Percentiles rank a stretch among this genome's conserved stretches.
Evolutionary conservation across 2,888 invertebrate species (phyloP).

Genomic region (Branchellion lobata): DNA sequence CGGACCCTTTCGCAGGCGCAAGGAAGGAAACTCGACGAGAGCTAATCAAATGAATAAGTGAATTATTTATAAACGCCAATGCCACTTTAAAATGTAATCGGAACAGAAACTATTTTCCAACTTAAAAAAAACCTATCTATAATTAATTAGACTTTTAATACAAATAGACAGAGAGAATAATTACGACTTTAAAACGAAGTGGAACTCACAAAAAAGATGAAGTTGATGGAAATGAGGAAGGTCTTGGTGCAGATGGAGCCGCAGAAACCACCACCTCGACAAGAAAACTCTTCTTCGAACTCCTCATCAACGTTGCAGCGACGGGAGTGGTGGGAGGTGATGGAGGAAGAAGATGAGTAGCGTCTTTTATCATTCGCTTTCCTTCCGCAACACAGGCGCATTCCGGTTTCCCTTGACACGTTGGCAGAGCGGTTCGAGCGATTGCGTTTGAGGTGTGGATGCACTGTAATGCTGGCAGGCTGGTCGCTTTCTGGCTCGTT

Average conservation of each 20-base stretch:
- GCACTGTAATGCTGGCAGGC: not conserved
- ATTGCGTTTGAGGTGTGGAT: not conserved
- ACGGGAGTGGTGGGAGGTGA: slow-evolving; percentile 14
- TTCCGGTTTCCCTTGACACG: slow-evolving; percentile 6
- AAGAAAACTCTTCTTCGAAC: slow-evolving; percentile 25
- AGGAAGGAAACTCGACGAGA: too few relatives aligned
- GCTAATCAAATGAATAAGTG: too few relatives aligned
- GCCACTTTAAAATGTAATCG: too few relatives aligned
- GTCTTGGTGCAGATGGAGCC: slow-evolving; percentile 43
- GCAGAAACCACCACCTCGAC: slow-evolving; percentile 38
- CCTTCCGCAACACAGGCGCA: not conserved
- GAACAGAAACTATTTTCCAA: too few relatives aligned
- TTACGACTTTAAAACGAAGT: too few relatives aligned
- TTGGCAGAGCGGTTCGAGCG: slow-evolving; percentile 4
- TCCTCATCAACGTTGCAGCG: slow-evolving; percentile 27
- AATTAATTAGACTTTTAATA: too few relatives aligned
- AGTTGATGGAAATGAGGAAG: slow-evolving; percentile 41
- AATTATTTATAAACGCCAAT: too few relatives aligned
- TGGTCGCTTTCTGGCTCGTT: slow-evolving; percentile 19
- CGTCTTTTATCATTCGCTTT: not conserved
- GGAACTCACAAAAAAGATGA: slow-evolving; percentile 36
- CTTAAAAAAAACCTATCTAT: too few relatives aligned
- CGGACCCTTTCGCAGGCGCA: too few relatives aligned
- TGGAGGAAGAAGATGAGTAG: slow-evolving; percentile 34
- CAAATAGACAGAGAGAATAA: too few relatives aligned